Percentiles rank a stretch among this genome's conserved stretches.
Conservation (phyloP, 2,113 vertebrate species). For the Crypturellus undulatus region DNA sequence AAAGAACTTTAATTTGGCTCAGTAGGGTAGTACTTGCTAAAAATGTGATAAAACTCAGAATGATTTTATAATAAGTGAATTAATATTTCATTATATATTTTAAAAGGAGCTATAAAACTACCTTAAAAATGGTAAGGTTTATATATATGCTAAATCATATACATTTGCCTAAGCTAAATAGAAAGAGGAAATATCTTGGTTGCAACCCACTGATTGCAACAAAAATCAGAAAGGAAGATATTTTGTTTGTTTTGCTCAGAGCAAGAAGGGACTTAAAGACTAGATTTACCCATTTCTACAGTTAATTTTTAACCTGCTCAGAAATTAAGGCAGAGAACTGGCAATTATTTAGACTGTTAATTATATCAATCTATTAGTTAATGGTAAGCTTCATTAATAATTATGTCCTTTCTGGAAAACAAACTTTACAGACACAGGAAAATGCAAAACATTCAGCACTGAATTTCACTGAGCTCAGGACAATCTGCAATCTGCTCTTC, state of each 20-base stretch:
- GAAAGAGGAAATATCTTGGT: neutral
- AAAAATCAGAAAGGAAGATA: neutral
- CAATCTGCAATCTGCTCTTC: no score
- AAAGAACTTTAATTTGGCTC: neutral
- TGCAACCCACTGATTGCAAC: neutral
- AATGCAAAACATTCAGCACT: neutral
- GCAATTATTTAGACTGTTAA: neutral
- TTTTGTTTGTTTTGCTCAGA: neutral
- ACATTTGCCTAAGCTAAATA: neutral
- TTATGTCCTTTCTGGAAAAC: neutral
- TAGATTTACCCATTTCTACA: neutral
- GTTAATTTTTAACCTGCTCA: neutral
- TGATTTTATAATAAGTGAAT: neutral
- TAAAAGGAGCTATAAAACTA: neutral
- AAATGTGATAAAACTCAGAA: neutral
- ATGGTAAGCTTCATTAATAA: neutral
- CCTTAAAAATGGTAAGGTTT: neutral
- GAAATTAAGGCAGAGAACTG: neutral
- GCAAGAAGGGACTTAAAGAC: neutral
- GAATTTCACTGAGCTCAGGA: neutral
- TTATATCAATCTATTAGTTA: neutral
- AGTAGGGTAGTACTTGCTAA: neutral
- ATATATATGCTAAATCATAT: neutral
- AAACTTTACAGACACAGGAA: neutral
- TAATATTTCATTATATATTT: conserved; percentile 2